Percentiles rank a stretch among this genome's conserved stretches.
Conservation (phyloP, 2,888 invertebrate species). For the Ornithoptera priamus region DNA sequence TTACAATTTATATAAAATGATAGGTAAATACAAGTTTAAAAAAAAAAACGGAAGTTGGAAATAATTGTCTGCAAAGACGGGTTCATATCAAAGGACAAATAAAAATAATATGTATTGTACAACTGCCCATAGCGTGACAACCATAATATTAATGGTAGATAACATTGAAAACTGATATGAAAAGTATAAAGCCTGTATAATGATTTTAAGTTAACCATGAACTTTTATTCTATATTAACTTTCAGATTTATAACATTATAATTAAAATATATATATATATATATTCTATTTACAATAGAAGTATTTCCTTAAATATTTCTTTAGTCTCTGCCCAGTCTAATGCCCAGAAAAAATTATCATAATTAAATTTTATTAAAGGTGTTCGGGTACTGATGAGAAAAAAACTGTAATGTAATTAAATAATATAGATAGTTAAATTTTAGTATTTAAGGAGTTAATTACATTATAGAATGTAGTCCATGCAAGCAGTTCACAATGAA, state of each 20-base stretch:
- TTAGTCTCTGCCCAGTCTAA: neutral
- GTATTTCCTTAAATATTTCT: neutral
- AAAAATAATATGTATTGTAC: slow-evolving; percentile 18
- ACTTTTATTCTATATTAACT: neutral
- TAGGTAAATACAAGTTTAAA: neutral
- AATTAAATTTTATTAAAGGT: neutral
- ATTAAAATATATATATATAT: no score
- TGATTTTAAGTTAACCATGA: neutral
- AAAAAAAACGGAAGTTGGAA: slow-evolving; percentile 5
- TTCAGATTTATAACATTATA: no score
- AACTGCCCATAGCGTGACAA: slow-evolving; percentile 8
- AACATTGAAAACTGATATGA: neutral
- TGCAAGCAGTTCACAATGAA: slow-evolving; percentile 65
- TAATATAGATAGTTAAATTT: neutral
- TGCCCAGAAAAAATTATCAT: neutral
- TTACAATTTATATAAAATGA: no score
- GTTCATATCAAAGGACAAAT: slow-evolving; percentile 5
- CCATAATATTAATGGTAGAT: neutral
- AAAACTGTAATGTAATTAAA: neutral
- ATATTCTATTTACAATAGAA: neutral
- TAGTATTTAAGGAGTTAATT: neutral
- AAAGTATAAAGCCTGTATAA: neutral
- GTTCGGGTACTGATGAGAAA: neutral
- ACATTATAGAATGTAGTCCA: slow-evolving; percentile 34
- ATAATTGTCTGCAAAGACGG: slow-evolving; percentile 3